phyloP scores from a whole-genome alignment of 2,888 invertebrate species.

The Cerceris ruficornis region DNA sequence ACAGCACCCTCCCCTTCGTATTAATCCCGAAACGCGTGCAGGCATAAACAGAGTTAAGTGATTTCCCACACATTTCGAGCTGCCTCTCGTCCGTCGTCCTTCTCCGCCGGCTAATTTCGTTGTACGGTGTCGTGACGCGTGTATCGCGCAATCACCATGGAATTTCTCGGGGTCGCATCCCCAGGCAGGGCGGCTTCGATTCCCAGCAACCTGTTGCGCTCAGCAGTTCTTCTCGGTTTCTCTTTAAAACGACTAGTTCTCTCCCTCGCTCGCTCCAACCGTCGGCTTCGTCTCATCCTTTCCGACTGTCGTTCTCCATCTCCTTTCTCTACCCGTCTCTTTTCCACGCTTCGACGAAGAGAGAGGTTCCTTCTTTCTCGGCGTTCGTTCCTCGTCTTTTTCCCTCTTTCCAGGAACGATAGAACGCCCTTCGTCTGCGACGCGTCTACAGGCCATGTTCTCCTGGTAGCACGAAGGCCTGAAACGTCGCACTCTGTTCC shows the following conservation, averaged over 20 bases:
- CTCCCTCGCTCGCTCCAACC: conserved; percentile 33
- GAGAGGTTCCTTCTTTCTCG: conserved; percentile 46
- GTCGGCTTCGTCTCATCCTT: conserved; percentile 27
- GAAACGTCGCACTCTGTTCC: conserved; percentile 80
- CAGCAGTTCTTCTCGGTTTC: conserved; percentile 40
- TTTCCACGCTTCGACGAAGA: background rate
- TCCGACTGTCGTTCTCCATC: conserved; percentile 25
- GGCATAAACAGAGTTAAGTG: background rate
- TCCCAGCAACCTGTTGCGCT: conserved; percentile 62
- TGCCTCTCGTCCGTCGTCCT: background rate
- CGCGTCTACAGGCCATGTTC: conserved; percentile 73
- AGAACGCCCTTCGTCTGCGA: conserved; percentile 70
- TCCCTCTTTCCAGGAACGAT: conserved; percentile 60
- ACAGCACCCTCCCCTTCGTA: background rate
- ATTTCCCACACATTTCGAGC: background rate
- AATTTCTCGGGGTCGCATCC: conserved; percentile 63
- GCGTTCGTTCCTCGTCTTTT: conserved; percentile 46
- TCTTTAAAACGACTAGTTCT: conserved; percentile 24
- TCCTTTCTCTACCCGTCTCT: conserved; percentile 35
- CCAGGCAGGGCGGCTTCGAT: conserved; percentile 25
- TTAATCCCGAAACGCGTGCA: background rate
- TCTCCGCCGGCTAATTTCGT: conserved; percentile 34
- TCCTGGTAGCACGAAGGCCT: conserved; percentile 79
- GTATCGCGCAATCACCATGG: conserved; percentile 42
- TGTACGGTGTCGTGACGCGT: conserved; percentile 35